Percentiles rank a stretch among this genome's conserved stretches.
Evolutionary conservation across 2,888 invertebrate genomes (phyloP).

Genomic region (Lucinisca nassula): DNA sequence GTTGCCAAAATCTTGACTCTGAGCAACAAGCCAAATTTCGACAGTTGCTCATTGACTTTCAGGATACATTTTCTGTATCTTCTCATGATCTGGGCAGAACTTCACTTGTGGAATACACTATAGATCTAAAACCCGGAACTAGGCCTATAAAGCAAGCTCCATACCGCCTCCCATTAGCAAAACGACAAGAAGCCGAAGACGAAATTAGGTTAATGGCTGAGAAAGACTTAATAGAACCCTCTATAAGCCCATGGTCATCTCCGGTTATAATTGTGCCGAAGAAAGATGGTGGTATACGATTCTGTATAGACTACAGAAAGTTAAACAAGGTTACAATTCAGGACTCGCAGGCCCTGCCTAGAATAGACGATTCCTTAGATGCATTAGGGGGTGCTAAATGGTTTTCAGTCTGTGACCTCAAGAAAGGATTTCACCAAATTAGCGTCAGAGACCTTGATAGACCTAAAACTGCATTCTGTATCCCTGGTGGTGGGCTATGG

Average conservation of each 20-base stretch:
- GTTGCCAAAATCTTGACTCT: not conserved
- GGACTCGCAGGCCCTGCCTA: conserved; percentile 57
- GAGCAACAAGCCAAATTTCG: not conserved
- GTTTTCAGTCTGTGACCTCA: conserved; percentile 53
- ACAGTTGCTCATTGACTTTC: not conserved
- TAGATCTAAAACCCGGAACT: not conserved
- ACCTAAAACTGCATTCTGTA: conserved; percentile 43
- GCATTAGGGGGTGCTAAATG: conserved; percentile 36
- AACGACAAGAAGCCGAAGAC: not conserved
- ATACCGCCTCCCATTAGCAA: not conserved
- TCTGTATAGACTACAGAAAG: conserved; percentile 47
- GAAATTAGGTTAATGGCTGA: not conserved
- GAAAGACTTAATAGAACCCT: not conserved
- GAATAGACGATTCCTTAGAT: conserved; percentile 56
- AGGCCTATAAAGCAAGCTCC: not conserved
- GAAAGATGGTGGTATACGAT: conserved; percentile 26
- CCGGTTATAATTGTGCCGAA: conserved; percentile 58
- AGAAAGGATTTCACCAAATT: conserved; percentile 30
- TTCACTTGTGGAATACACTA: not conserved
- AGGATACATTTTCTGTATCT: not conserved
- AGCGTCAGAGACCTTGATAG: conserved; percentile 28
- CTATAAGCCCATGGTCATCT: conserved; percentile 39
- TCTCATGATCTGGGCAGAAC: not conserved
- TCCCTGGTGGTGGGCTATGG: conserved; percentile 25
- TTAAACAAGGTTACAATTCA: conserved; percentile 30